Conservation (phyloP, 92 coral and sea anemone genomes). For the Parazoanthus atlanticus region DNA sequence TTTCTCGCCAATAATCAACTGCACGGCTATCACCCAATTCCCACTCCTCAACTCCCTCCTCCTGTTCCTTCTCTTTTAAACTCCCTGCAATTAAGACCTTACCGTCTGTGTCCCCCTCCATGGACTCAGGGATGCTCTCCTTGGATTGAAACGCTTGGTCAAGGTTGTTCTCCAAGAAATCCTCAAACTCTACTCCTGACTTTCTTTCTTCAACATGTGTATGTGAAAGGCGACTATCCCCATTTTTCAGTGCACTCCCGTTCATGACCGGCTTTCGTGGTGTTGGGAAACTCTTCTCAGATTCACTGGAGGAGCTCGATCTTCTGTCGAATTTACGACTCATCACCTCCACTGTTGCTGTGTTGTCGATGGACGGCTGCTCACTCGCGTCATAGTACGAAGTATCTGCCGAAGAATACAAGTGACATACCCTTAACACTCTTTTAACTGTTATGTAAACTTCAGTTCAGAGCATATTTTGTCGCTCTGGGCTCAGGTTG, state of each 20-base stretch:
- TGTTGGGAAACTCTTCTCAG: neutral
- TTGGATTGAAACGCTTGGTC: conserved; percentile 35
- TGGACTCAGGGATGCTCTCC: conserved; percentile 6
- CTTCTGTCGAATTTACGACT: conserved; percentile 25
- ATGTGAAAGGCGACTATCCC: neutral
- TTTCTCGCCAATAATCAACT: conserved; percentile 35
- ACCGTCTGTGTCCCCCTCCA: conserved; percentile 24
- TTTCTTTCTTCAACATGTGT: conserved; percentile 14
- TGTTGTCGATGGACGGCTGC: conserved; percentile 1
- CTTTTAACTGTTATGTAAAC: too few relatives aligned
- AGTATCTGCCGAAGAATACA: neutral
- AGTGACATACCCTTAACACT: neutral
- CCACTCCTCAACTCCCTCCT: conserved; percentile 38
- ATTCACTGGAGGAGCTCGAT: conserved; percentile 32
- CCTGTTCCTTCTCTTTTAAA: conserved; percentile 17
- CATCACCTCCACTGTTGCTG: conserved; percentile 16
- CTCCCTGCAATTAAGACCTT: conserved; percentile 32
- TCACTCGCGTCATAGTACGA: conserved; percentile 27
- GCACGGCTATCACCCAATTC: conserved; percentile 12
- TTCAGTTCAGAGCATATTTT: too few relatives aligned
- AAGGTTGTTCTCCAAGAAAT: conserved; percentile 29
- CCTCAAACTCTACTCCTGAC: conserved; percentile 39
- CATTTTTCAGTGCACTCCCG: neutral
- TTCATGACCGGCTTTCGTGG: conserved; percentile 14
- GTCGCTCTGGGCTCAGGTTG: too few relatives aligned